These are phyloP conservation scores for Hydrophis major DNA, from an alignment of 2,797 vertebrate genomes.

Conservation along the genomic window DNA sequence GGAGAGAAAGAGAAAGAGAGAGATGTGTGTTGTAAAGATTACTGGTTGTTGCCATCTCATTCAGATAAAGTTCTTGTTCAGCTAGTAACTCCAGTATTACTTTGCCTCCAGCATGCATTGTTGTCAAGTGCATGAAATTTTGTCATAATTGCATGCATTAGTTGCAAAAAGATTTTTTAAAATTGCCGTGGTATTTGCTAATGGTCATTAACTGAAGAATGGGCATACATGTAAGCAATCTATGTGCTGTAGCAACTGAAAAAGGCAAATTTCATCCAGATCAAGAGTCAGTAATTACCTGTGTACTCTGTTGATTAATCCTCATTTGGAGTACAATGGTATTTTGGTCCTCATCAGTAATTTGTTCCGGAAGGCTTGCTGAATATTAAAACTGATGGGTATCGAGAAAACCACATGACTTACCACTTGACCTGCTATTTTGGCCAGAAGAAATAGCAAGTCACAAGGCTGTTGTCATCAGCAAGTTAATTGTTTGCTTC, in stretches of 20 bases:
- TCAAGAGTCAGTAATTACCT: not conserved
- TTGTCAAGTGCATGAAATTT: not conserved
- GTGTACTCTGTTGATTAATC: not conserved
- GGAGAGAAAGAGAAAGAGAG: not conserved
- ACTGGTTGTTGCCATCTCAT: not conserved
- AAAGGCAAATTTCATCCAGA: not conserved
- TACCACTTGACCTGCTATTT: not conserved
- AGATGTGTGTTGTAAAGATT: not conserved
- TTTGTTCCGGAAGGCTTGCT: not conserved
- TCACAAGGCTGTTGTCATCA: not conserved
- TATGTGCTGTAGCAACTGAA: not conserved
- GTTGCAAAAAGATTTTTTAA: not conserved
- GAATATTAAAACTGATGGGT: not conserved
- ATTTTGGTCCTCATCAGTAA: not conserved
- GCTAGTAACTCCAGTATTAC: not conserved
- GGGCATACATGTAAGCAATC: not conserved
- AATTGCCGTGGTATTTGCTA: not conserved
- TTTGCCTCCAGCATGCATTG: not conserved
- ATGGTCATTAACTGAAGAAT: not conserved
- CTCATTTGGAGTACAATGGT: not conserved
- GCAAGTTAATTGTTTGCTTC: not conserved
- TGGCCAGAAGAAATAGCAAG: not conserved
- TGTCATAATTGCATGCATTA: not conserved
- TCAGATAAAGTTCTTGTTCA: not conserved
- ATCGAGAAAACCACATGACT: not conserved